Evolutionary conservation across 1,140 invertebrate genomes (phyloP).

Genomic region (Halesus radiatus): DNA sequence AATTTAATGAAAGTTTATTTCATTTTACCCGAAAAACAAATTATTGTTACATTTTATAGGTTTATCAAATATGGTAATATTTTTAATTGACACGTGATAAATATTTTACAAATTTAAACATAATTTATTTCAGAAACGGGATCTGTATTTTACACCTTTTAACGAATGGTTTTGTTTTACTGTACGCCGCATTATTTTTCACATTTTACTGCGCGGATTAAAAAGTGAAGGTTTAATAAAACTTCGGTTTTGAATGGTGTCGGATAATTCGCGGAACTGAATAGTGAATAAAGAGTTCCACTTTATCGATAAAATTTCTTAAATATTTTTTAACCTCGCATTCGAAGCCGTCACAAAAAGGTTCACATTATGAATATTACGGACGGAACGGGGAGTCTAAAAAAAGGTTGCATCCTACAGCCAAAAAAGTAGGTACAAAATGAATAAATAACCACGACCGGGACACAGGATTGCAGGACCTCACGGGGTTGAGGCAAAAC

Average conservation of each 20-base stretch:
- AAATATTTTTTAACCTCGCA: neutral
- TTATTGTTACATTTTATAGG: neutral
- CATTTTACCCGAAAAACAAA: neutral
- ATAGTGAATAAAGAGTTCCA: neutral
- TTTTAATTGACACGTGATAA: too few species aligned
- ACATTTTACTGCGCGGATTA: too few species aligned
- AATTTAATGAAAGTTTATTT: neutral
- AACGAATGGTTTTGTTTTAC: too few species aligned
- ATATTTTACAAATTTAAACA: too few species aligned
- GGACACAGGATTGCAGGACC: slow-evolving; percentile 2
- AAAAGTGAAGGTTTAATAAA: too few species aligned
- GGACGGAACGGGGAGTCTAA: slow-evolving; percentile 32
- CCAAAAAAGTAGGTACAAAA: slow-evolving; percentile 47
- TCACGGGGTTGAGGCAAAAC: slow-evolving; percentile 46
- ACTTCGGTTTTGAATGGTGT: too few species aligned
- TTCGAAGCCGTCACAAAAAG: slow-evolving; percentile 21
- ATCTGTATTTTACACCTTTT: too few species aligned
- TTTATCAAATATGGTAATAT: neutral
- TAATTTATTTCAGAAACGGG: too few species aligned
- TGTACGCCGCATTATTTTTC: too few species aligned
- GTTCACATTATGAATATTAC: slow-evolving; percentile 51
- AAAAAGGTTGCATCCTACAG: slow-evolving; percentile 43
- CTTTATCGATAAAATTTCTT: neutral
- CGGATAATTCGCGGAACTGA: too few species aligned
- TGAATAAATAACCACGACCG: slow-evolving; percentile 48